Conservation (phyloP, 2,797 vertebrate species). For the Poecile montanus region DNA sequence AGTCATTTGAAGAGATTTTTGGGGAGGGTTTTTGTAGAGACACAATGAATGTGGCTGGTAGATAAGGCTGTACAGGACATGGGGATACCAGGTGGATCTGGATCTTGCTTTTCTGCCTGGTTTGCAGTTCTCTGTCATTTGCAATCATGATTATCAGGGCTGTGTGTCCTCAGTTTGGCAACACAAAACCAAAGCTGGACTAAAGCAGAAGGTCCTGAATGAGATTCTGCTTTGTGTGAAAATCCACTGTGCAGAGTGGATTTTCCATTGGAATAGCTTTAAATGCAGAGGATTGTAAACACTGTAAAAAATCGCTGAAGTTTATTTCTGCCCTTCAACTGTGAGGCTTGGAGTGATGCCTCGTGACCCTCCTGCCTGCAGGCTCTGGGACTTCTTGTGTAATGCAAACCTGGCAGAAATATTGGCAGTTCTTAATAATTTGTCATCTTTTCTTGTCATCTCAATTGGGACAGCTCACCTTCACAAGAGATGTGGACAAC, state of each 20-base stretch:
- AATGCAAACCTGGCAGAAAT: not conserved
- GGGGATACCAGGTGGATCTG: not conserved
- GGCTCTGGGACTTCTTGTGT: not conserved
- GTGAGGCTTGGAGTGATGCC: not conserved
- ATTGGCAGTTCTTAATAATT: not conserved
- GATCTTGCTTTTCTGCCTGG: not conserved
- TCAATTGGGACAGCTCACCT: not conserved
- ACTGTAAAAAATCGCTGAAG: not conserved
- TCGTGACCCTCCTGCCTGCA: not conserved
- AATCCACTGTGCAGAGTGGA: not conserved
- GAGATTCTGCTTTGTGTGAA: not conserved
- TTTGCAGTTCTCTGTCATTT: not conserved
- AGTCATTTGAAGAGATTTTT: not conserved
- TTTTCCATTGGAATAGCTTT: not conserved
- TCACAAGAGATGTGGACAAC: not conserved
- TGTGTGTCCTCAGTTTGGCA: not conserved
- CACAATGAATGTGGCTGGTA: not conserved
- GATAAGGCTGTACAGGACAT: fast-evolving
- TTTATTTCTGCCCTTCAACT: not conserved
- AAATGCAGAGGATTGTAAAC: not conserved
- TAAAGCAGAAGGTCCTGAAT: not conserved
- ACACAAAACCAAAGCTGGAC: not conserved
- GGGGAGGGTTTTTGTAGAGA: not conserved
- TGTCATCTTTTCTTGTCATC: not conserved
- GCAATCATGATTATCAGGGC: not conserved